These are phyloP conservation scores for Diorhabda sublineata DNA, from an alignment of 1,140 invertebrate species.

Conservation along the genomic window DNA sequence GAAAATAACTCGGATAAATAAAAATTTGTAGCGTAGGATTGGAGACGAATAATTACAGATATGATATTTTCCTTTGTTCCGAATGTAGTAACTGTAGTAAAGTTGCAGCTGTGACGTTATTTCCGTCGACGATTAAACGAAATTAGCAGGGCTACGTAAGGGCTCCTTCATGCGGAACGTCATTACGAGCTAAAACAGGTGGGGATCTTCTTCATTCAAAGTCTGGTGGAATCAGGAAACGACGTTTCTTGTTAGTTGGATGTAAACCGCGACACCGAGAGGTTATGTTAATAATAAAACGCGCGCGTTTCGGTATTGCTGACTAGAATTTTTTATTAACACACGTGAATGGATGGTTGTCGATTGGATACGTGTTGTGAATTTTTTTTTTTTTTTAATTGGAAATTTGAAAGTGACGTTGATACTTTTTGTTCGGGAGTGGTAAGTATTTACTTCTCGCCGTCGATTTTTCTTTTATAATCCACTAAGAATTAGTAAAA, in stretches of 20 bases:
- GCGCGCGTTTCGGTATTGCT: not conserved
- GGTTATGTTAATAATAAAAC: not conserved
- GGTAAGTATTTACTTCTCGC: not conserved
- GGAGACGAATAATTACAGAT: too few relatives aligned
- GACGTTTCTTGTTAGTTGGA: not conserved
- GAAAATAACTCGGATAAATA: too few relatives aligned
- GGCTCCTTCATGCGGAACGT: not conserved
- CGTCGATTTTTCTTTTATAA: too few relatives aligned
- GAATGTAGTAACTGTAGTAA: too few relatives aligned
- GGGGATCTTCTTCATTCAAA: not conserved
- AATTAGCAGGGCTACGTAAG: not conserved
- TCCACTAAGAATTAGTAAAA: too few relatives aligned
- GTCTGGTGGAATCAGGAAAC: not conserved
- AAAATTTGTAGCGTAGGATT: too few relatives aligned
- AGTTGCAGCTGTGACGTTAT: too few relatives aligned
- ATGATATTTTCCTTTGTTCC: too few relatives aligned
- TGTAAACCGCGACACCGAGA: not conserved
- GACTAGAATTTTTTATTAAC: not conserved
- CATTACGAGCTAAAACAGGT: not conserved
- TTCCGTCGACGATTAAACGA: too few relatives aligned
- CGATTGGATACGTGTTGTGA: conserved; percentile 1
- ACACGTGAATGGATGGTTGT: not conserved
- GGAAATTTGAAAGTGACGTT: not conserved
- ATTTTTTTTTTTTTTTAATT: not conserved
- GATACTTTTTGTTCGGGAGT: not conserved